Base-by-base conservation (phyloP, 2,797 vertebrate genomes). In the Cichlasoma orientale region DNA sequence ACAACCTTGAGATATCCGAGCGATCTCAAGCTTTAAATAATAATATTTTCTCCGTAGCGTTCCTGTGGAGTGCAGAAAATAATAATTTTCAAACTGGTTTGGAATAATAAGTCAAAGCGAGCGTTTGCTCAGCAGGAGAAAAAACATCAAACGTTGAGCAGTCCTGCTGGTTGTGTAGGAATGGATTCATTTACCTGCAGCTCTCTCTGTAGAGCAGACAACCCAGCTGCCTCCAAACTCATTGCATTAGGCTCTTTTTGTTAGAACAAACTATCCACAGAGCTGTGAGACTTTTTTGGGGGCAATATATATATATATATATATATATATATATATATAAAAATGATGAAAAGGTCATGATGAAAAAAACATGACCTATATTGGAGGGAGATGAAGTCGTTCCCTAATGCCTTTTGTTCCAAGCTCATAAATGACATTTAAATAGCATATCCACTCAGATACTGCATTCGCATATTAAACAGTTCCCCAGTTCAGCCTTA, bases 121-220 rank as follows among this genome's bases (percentile, higher is more conserved):
- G 66, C 38, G 55, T 82, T 80, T 77, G 55, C 79, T 82, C 79
- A 78, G 79, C 74, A n/a, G 74, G 63, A 74, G 77, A 68, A 72
- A 31, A 41, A 23, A 44, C 71, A 56, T 74, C 56, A 82, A 78
- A 80, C 10, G 44, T 8, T 19, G 21, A 68, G 56, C 0, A 7
- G 57, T 58, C 54, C 78, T 23, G 11, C 73, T 21, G 69, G 77
- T 61, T 82, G 58, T 74, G 71, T 56, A 31, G 53, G 69, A 79
- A 80, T 72, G 69, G 56, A 87, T 85, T 55, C 33, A 74, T 87
- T 66, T 77, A 47, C 11, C 77, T 50, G 74, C 36, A 21, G 8
- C 47, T 38, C 19, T 53, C 25, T 72, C 56, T 61, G 13, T 72
- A 72, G 70, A 77, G 70, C 68, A 52, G 38, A 38, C 70, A n/a